Evolutionary conservation across 2,888 invertebrate species (phyloP), one percentile per base, ranked within the genome.

Genomic region (Elgonia sp.): DNA sequence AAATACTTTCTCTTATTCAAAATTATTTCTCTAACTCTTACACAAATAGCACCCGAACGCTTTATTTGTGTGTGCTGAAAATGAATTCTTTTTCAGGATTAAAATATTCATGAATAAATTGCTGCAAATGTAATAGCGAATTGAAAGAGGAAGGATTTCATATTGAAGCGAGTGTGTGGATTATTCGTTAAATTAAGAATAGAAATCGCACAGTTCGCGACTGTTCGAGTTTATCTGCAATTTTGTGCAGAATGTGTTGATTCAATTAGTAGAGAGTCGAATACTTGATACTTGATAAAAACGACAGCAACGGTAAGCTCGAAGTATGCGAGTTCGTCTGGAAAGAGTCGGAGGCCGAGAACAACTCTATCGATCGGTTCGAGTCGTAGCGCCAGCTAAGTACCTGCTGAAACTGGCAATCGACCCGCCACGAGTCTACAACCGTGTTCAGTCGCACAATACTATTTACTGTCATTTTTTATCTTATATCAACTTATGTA

Each of bases 321-420:
- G 67, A 83, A 86, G 80, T 85, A 77, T 82, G 57, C 67, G 80
- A 84, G 80, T 85, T 75, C 73, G 88, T 85, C 82, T 85, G 77
- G 79, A 85, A 84, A 88, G 83, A 82, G 79, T 88, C 69, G 79
- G 72, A 85, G 67, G 72, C 79, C 83, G 88, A 85, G 83, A 83
- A 88, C 85, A 83, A 85, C 85, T 85, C 55, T 88, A 88, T 88
- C 88, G 88, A 88, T 88, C 88, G 83, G 79, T 86, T 75, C 83
- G 80, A 88, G 82, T 81, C 83, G 86, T 87, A 86, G 86, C 87
- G 83, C 81, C 82, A 79, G 89, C 85, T 88, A 90, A 90, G 89
- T 89, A 89, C 89, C 89, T 89, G 89, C 90, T 89, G 89, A 88
- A 90, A 90, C 90, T 89, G 89, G 87, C 90, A 88, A 90, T 90